Evolutionary conservation across 2,113 vertebrate genomes (phyloP).

Genomic region (Carassius carassius): DNA sequence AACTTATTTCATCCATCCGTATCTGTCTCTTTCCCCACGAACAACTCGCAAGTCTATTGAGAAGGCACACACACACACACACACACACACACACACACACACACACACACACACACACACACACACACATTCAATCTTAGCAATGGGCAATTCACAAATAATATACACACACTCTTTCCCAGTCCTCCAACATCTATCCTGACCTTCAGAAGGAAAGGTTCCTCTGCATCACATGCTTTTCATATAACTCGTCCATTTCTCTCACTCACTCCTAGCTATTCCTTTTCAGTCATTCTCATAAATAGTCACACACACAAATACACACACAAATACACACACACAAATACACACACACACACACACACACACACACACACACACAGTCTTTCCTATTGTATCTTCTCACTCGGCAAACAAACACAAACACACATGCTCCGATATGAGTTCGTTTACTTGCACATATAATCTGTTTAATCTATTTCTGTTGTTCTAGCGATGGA

Average conservation of each 20-base stretch:
- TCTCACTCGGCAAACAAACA: constrained; percentile 15
- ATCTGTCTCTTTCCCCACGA: constrained; percentile 46
- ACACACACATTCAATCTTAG: constrained; percentile 32
- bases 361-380: background rate
- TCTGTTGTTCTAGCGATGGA: background rate
- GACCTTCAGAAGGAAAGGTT: constrained; percentile 18
- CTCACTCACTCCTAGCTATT: background rate
- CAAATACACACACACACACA: too few species aligned
- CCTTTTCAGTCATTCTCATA: constrained; percentile 9
- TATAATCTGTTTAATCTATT: constrained; percentile 22
- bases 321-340: too few species aligned
- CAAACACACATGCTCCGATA: constrained; percentile 22
- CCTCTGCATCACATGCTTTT: background rate
- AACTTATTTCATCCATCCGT: constrained; percentile 61
- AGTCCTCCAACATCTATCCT: background rate
- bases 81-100: constrained; percentile 3
- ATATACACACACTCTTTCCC: background rate
- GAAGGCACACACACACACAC: background rate
- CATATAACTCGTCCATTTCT: background rate
- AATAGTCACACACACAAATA: too few species aligned
- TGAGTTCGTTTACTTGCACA: background rate
- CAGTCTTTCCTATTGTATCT: background rate
- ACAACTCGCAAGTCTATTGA: constrained; percentile 52
- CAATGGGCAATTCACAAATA: constrained; percentile 22
- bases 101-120: background rate